Percentiles rank a stretch among this genome's conserved stretches.
These are phyloP conservation scores for Tillus elongatus DNA, from an alignment of 2,888 invertebrate genomes.

Conservation along the genomic window DNA sequence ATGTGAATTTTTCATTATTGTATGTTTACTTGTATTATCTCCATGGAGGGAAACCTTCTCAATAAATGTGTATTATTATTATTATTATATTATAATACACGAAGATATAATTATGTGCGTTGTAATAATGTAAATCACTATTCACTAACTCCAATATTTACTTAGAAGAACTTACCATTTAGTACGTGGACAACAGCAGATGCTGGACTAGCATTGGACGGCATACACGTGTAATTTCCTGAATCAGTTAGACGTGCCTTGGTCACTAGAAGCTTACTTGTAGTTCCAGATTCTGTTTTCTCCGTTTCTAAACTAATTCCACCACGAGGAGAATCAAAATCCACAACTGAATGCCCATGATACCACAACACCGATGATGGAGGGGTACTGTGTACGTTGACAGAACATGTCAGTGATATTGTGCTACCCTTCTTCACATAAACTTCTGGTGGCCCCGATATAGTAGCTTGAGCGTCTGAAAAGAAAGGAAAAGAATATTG, in stretches of 20 bases:
- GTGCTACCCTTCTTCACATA: slow-evolving; percentile 87
- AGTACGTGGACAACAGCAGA: slow-evolving; percentile 78
- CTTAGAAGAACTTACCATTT: slow-evolving; percentile 75
- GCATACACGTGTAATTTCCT: slow-evolving; percentile 86
- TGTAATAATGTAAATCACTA: too few relatives aligned
- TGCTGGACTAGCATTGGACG: slow-evolving; percentile 73
- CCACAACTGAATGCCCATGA: slow-evolving; percentile 71
- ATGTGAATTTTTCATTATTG: too few relatives aligned
- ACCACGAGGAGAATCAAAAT: slow-evolving; percentile 73
- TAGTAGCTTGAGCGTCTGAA: slow-evolving; percentile 79
- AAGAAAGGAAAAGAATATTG: slow-evolving; percentile 23
- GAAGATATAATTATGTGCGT: too few relatives aligned
- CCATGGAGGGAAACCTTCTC: too few relatives aligned
- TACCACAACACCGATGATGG: slow-evolving; percentile 77
- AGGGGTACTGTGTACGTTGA: slow-evolving; percentile 76
- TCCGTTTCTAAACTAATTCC: slow-evolving; percentile 83
- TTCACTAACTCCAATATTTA: too few relatives aligned
- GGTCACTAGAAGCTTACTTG: slow-evolving; percentile 72
- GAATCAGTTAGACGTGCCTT: slow-evolving; percentile 76
- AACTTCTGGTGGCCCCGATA: slow-evolving; percentile 76
- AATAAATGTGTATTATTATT: too few relatives aligned
- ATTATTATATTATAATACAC: too few relatives aligned
- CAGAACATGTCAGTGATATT: slow-evolving; percentile 79
- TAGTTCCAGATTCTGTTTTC: slow-evolving; percentile 72
- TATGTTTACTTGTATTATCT: too few relatives aligned